Conservation (phyloP, 2,888 invertebrate genomes). For the Cyclophora albipunctata region DNA sequence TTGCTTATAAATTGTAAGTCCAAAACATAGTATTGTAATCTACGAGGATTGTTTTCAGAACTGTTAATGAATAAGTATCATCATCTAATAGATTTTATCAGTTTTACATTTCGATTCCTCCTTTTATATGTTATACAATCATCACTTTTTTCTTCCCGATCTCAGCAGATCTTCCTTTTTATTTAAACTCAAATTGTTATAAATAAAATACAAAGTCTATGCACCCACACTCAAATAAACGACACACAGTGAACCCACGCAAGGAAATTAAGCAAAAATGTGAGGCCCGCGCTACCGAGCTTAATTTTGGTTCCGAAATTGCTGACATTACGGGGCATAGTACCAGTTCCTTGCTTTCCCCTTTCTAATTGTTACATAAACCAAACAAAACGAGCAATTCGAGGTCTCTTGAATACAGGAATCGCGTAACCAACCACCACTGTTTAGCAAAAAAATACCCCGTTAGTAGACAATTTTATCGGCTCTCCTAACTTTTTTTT, state of each 20-base stretch:
- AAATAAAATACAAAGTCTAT: not conserved
- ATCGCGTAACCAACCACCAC: conserved; percentile 10
- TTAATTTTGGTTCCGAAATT: conserved; percentile 50
- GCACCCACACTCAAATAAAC: conserved; percentile 4
- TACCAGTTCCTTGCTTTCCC: conserved; percentile 46
- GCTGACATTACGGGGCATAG: conserved; percentile 40
- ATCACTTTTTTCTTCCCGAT: too few relatives aligned
- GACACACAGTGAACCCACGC: conserved; percentile 11
- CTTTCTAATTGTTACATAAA: conserved; percentile 62
- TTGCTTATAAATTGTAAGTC: too few relatives aligned
- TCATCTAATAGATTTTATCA: too few relatives aligned
- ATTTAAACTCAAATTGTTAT: too few relatives aligned
- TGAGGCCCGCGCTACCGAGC: conserved; percentile 28
- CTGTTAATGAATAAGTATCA: too few relatives aligned
- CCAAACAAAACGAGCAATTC: conserved; percentile 51
- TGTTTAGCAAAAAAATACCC: conserved; percentile 6
- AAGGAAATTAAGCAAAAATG: conserved; percentile 33
- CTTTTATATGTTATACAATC: too few relatives aligned
- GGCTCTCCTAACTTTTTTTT: not conserved
- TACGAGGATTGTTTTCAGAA: too few relatives aligned
- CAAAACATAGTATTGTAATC: too few relatives aligned
- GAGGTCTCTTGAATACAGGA: conserved; percentile 28
- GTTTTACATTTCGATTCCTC: too few relatives aligned
- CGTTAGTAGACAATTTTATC: conserved; percentile 39
- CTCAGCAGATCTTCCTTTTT: too few relatives aligned